Base-by-base conservation (phyloP, 2,113 vertebrate genomes). In the Anolis carolinensis region DNA sequence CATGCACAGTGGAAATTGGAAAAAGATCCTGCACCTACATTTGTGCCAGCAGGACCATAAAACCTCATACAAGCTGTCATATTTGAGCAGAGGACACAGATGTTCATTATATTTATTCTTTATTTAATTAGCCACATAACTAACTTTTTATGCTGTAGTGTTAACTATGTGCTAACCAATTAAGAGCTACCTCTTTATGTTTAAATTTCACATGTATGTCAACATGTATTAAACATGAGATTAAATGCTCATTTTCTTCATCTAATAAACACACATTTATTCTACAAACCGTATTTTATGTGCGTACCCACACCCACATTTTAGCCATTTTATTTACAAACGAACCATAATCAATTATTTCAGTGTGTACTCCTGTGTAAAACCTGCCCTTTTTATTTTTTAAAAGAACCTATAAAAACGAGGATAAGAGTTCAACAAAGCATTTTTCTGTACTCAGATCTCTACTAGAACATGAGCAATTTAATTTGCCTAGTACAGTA, bases 71-170 rank as follows among this genome's bases (percentile, higher is more conserved):
- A 36, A 81, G 14, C 63, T 0, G 0, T 79, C 83, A n/a, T 25
- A 39, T 84, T 83, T 89, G 44, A 18, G 59, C 48, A 93, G 4
- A 89, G 87, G 63, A 30, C 7, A 79, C 77, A 13, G 20, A 44
- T 85, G 50, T 75, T 65, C n/a, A 70, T 87, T 52, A 21, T 70
- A 84, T 11, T 90, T 81, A 90, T 90, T 82, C 82, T 18, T 1
- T 52, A 81, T 90, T 80, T 91, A 67, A 90, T 91, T 80, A 90
- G 68, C 21, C 86, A 21, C 50, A n/a, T 86, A 87, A 72, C 18
- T 39, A 89, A 59, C 77, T 39, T 5, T 89, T 90, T 79, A 86
- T 39, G 13, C 32, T 89, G 82, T 5, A 80, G 30, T 20, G 73
- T 83, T 86, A 79, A 86, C 87, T 89, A 87, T 36, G 3, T 59